A percentile compares a stretch with the other conserved stretches of the same genome.
Evolutionary conservation across 2,888 invertebrate genomes (phyloP).

Genomic region (Troilus luridus): DNA sequence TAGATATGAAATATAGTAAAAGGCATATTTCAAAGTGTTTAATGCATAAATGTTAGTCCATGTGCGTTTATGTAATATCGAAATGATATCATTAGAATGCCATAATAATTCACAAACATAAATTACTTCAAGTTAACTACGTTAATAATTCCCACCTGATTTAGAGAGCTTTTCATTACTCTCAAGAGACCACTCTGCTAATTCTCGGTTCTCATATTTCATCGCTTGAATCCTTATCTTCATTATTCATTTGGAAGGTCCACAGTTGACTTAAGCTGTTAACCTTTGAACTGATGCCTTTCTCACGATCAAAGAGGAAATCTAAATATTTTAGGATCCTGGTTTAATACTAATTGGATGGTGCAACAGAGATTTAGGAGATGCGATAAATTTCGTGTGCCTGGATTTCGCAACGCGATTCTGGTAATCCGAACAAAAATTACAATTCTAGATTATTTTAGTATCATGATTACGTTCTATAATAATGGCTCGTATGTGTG

Average conservation of each 20-base stretch:
- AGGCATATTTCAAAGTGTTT: too few relatives aligned
- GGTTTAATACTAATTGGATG: constrained; percentile 32
- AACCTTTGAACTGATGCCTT: constrained; percentile 22
- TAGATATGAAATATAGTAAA: too few relatives aligned
- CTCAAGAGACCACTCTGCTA: neutral
- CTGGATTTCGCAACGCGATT: neutral
- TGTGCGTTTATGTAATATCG: too few relatives aligned
- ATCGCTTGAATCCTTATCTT: neutral
- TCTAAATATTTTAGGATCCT: constrained; percentile 29
- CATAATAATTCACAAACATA: neutral
- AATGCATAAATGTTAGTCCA: too few relatives aligned
- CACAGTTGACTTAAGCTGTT: neutral
- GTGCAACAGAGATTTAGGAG: neutral
- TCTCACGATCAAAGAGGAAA: constrained; percentile 25
- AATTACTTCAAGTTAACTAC: neutral
- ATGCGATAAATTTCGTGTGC: neutral
- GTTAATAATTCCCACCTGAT: neutral
- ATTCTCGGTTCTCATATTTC: neutral
- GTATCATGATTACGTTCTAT: too few relatives aligned
- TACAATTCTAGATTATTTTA: neutral
- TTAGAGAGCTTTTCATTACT: neutral
- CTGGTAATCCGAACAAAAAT: neutral
- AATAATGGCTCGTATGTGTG: too few relatives aligned
- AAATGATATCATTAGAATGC: too few relatives aligned
- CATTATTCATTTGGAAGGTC: constrained; percentile 37